Conservation (phyloP, 2,797 vertebrate species). For the Telmatherina bonti region DNA sequence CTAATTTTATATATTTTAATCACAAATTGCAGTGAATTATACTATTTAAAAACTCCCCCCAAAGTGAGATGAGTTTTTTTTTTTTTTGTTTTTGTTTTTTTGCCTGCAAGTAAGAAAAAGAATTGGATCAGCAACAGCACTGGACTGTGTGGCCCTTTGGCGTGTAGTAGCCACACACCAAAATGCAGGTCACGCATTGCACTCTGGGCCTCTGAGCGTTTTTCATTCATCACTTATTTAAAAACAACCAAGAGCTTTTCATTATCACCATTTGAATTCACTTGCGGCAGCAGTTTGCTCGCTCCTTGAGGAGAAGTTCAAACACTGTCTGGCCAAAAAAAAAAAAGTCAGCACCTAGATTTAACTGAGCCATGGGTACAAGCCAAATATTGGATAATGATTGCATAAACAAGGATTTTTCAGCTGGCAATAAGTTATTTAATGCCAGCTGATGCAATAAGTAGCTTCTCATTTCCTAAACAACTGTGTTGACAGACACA, state of each 20-base stretch:
- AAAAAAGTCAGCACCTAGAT: no score
- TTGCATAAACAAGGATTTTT: no score
- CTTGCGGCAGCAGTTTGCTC: background rate
- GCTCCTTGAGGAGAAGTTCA: no score
- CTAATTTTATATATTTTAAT: background rate
- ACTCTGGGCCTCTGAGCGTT: slow-evolving; percentile 5
- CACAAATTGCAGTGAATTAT: background rate
- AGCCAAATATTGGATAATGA: no score
- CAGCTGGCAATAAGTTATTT: no score
- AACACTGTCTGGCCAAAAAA: background rate
- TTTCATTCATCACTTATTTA: slow-evolving; percentile 22
- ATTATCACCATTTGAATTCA: slow-evolving; percentile 24
- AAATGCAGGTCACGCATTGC: slow-evolving; percentile 26
- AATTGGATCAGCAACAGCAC: background rate
- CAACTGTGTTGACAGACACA: no score
- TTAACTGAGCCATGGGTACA: no score
- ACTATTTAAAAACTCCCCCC: background rate
- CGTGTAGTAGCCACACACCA: slow-evolving; percentile 4
- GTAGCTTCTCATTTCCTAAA: no score
- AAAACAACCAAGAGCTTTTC: slow-evolving; percentile 24
- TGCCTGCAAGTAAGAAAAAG: background rate
- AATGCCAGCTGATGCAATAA: no score
- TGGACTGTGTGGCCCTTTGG: slow-evolving; percentile 7
- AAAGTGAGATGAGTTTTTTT: background rate
- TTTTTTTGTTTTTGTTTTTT: no score